A percentile compares a stretch with the other conserved stretches of the same genome.
phyloP scores from a whole-genome alignment of 1,140 invertebrate genomes.

The Drosophila miranda region DNA sequence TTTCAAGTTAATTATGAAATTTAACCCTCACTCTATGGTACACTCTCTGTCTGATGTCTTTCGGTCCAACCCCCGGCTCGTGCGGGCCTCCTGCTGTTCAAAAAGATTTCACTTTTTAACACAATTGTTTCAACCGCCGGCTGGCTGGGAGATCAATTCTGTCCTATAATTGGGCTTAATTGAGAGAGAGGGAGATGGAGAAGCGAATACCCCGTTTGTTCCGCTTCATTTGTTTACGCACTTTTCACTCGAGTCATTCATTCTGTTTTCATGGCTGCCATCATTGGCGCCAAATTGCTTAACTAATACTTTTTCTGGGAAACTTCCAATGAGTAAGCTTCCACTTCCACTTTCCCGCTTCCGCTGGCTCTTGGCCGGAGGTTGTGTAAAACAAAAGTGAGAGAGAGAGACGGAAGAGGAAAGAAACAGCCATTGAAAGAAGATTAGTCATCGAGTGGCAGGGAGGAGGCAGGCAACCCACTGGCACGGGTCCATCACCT shows the following conservation, averaged over 20 bases:
- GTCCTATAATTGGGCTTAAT: slow-evolving; percentile 76
- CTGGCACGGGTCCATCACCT: slow-evolving; percentile 70
- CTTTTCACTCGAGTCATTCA: slow-evolving; percentile 39
- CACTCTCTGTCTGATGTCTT: slow-evolving; percentile 15
- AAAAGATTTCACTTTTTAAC: slow-evolving; percentile 46
- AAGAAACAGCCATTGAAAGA: slow-evolving; percentile 14
- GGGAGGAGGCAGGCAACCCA: slow-evolving; percentile 36
- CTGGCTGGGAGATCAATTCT: slow-evolving; percentile 48
- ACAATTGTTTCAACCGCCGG: slow-evolving; percentile 38
- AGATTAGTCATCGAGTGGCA: slow-evolving; percentile 60
- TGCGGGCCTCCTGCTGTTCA: slow-evolving; percentile 43
- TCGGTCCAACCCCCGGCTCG: slow-evolving; percentile 46
- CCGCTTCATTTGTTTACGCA: slow-evolving; percentile 62
- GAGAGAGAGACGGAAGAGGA: slow-evolving; percentile 2
- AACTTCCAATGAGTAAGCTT: slow-evolving; percentile 60
- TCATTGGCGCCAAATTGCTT: slow-evolving; percentile 7
- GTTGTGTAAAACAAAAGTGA: slow-evolving; percentile 50
- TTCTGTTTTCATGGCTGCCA: slow-evolving; percentile 1
- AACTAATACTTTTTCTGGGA: slow-evolving; percentile 40
- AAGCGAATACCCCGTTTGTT: slow-evolving; percentile 6
- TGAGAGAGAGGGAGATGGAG: slow-evolving; percentile 59
- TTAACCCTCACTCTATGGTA: slow-evolving; percentile 8
- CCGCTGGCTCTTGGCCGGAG: slow-evolving; percentile 50
- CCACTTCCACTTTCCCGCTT: slow-evolving; percentile 70
- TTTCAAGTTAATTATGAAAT: slow-evolving; percentile 64